These are phyloP conservation scores for Aix galericulata DNA, from an alignment of 2,113 vertebrate genomes.

Conservation along the genomic window DNA sequence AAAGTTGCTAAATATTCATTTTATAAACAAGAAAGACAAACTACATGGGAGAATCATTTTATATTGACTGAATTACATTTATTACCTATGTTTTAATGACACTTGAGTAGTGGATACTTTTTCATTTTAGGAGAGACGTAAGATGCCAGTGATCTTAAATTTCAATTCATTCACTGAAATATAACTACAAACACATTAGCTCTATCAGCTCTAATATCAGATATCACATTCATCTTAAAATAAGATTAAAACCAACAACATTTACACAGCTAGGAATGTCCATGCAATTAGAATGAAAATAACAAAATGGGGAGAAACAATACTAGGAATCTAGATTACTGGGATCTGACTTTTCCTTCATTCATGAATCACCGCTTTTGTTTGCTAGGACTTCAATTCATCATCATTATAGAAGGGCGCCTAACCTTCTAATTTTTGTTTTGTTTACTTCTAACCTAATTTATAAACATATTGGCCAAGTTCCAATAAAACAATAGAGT, in stretches of 20 bases:
- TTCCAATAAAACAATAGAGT: neutral
- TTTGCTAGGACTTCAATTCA: neutral
- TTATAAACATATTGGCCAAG: neutral
- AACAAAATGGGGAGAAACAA: neutral
- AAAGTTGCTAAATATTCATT: neutral
- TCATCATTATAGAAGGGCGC: neutral
- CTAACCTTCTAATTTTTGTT: neutral
- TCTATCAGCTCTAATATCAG: neutral
- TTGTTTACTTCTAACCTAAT: neutral
- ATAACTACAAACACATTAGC: neutral
- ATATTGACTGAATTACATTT: neutral
- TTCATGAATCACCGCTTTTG: neutral
- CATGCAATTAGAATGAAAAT: neutral
- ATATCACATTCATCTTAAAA: neutral
- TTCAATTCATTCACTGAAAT: neutral
- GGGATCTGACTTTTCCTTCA: neutral
- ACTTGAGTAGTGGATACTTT: neutral
- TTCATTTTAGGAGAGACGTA: neutral
- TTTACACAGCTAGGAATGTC: neutral
- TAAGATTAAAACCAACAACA: neutral
- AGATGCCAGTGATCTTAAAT: neutral
- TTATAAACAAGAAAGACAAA: neutral
- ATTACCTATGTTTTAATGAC: neutral
- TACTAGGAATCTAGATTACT: neutral
- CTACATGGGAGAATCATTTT: neutral